Percentiles rank a stretch among this genome's conserved stretches.
Evolutionary conservation across 2,113 vertebrate species (phyloP).

Genomic region (Rhabdornis inornatus): DNA sequence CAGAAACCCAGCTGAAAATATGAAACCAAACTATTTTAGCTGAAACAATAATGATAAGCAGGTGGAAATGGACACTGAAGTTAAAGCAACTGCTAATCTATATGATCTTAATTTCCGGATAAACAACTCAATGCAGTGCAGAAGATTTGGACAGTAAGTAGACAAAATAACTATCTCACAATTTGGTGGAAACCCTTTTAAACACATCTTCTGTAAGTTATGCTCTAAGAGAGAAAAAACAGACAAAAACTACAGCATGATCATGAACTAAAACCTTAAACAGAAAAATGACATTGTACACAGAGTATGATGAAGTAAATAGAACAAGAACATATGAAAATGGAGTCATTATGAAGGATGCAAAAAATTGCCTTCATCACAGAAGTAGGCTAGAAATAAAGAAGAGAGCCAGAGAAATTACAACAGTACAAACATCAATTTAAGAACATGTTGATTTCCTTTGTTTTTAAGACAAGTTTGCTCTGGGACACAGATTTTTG

Average conservation of each 20-base stretch:
- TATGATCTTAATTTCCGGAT: not conserved
- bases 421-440: not conserved
- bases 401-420: not conserved
- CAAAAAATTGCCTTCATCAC: not conserved
- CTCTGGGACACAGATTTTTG: not conserved
- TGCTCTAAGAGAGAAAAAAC: not conserved
- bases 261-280: not conserved
- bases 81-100: not conserved
- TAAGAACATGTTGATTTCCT: not conserved
- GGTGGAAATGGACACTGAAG: not conserved
- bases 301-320: not conserved
- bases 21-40: not conserved
- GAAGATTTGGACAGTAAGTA: not conserved
- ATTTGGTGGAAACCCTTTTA: not conserved
- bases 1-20: conserved; percentile 11
- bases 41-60: not conserved
- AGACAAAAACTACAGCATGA: not conserved
- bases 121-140: not conserved
- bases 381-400: not conserved
- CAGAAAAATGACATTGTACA: not conserved
- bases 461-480: not conserved
- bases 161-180: not conserved
- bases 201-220: not conserved
- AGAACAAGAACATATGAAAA: not conserved
- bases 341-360: not conserved